Conservation (phyloP, 1,140 invertebrate species). For the Phymastichus coffea region DNA sequence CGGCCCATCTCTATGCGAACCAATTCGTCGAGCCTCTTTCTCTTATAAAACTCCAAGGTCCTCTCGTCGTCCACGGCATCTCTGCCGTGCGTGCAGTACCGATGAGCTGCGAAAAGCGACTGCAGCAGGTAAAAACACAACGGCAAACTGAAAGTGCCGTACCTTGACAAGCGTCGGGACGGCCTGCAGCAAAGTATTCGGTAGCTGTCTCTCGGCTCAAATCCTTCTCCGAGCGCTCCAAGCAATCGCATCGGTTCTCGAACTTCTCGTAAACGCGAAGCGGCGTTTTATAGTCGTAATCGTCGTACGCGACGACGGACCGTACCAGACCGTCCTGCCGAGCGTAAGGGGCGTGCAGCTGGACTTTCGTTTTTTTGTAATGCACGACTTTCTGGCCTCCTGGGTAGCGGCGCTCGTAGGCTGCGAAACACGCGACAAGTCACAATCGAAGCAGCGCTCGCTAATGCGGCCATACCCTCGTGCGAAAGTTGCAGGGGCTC, state of each 20-base stretch:
- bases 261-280: slow-evolving; percentile 69
- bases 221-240: slow-evolving; percentile 63
- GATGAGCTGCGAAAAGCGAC: slow-evolving; percentile 58
- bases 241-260: slow-evolving; percentile 68
- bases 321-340: slow-evolving; percentile 70
- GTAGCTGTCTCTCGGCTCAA: slow-evolving; percentile 58
- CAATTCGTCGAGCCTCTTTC: slow-evolving; percentile 68
- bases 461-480: slow-evolving; percentile 55
- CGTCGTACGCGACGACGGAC: slow-evolving; percentile 68
- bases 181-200: slow-evolving; percentile 70
- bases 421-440: slow-evolving; percentile 47
- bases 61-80: slow-evolving; percentile 60
- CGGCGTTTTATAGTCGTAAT: slow-evolving; percentile 66
- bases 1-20: slow-evolving; percentile 62
- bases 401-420: slow-evolving; percentile 74
- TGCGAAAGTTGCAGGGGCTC: slow-evolving; percentile 66
- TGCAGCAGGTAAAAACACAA: background rate
- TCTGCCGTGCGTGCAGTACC: slow-evolving; percentile 57
- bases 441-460: background rate
- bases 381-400: slow-evolving; percentile 68
- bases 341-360: slow-evolving; percentile 76
- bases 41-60: slow-evolving; percentile 69
- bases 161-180: slow-evolving; percentile 70
- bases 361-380: slow-evolving; percentile 75
- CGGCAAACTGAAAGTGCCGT: slow-evolving; percentile 10